Conservation (phyloP, 2,888 invertebrate genomes). For the Beris chalybata region DNA sequence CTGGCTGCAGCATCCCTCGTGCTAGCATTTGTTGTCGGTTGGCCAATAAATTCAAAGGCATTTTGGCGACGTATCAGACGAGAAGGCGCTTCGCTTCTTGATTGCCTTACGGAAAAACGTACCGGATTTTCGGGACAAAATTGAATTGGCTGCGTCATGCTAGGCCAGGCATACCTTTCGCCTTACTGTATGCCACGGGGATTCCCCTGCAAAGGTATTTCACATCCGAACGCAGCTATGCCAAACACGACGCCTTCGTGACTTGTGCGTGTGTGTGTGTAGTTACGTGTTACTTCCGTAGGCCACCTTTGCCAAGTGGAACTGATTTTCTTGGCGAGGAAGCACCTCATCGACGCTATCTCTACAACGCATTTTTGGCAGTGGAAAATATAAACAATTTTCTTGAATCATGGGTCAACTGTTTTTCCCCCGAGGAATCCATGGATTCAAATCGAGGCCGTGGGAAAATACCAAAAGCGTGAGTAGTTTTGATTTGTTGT, state of each 20-base stretch:
- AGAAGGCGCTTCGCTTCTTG: conserved; percentile 33
- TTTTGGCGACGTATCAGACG: conserved; percentile 34
- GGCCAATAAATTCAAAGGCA: conserved; percentile 26
- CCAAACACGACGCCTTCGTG: too few species aligned
- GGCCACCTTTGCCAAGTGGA: conserved; percentile 36
- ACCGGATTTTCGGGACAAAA: neutral
- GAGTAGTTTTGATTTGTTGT: neutral
- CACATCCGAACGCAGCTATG: too few species aligned
- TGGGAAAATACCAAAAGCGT: conserved; percentile 13
- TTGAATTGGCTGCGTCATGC: neutral
- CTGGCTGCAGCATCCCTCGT: neutral
- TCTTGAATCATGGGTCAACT: conserved; percentile 18
- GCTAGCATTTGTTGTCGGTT: conserved; percentile 12
- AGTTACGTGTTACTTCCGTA: neutral
- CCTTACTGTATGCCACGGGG: neutral
- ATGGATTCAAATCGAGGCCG: conserved; percentile 12
- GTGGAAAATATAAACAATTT: conserved; percentile 32
- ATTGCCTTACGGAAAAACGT: conserved; percentile 11
- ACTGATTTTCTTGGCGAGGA: conserved; percentile 36
- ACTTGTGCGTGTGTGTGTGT: neutral
- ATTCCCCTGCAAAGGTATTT: neutral
- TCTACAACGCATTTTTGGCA: conserved; percentile 32
- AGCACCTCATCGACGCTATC: conserved; percentile 18
- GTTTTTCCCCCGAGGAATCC: conserved; percentile 1
- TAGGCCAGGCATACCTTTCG: neutral